Base-by-base conservation (phyloP, 2,888 invertebrate species). In the Leucophenga montana region DNA sequence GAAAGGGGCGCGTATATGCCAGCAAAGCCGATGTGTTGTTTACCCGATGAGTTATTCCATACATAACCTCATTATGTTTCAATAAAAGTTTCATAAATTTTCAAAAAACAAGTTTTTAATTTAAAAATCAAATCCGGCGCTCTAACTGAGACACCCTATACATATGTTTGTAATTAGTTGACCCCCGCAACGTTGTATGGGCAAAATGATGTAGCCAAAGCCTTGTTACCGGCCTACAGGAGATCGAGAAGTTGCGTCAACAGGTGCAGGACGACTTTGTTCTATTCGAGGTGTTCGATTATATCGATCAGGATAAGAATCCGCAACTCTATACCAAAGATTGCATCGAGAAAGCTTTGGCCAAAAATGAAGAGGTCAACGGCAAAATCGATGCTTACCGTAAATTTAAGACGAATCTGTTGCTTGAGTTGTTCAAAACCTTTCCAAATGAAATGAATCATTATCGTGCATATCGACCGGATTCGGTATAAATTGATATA, bases 261-360 rank as follows among this genome's bases (percentile, higher is more conserved):
- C 96, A 96, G 88, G 96, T 98, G 27, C 95, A 97, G 85, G 98
- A 98, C 89, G 95, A 98, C 33, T 96, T 95, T 88, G 98, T 99
- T n/a, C 99, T 99, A 2, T 91, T 98, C 66, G 99, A 99, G 90
- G 97, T 99, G 0, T 97, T 99, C 89, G 98, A 98, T 83, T 98
- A 99, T 86, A 98, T 99, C 75, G 99, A 99, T 87, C 95, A 97
- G 90, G 99, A 99, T 11, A 94, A 97, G 77, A 99, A 99, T 89
- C 99, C 99, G 1, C 98, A 99, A 83, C 90, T 99, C 14, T 99
- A 98, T 88, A 99, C 99, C 1, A 98, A 98, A 90, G 98, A 99
- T 89, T 98, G 98, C 86, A 97, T 99, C 83, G 99, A 99, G 87
- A 98, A 98, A 87, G 98, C 99, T 0, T 89, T 99, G 77, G 95